Conservation (phyloP, 2,888 invertebrate genomes). For the Drepana falcataria region DNA sequence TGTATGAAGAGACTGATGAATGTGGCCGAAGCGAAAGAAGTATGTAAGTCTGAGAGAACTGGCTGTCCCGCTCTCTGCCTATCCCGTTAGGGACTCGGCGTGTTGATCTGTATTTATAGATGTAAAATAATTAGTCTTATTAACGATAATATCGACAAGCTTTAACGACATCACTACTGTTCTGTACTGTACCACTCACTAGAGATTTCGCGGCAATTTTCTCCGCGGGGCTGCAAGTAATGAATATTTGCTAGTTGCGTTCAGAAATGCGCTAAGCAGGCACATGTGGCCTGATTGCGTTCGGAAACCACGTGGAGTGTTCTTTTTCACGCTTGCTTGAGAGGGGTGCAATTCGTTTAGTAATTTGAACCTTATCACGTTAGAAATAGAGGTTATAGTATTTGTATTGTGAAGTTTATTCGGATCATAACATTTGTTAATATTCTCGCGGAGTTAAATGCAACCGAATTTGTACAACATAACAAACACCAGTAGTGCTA, state of each 20-base stretch:
- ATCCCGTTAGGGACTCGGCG: too few relatives aligned
- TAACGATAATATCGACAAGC: too few relatives aligned
- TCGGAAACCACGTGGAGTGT: constrained; percentile 29
- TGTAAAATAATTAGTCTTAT: too few relatives aligned
- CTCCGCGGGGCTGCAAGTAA: constrained; percentile 56
- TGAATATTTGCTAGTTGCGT: constrained; percentile 39
- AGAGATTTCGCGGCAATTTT: constrained; percentile 50
- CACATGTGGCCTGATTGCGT: constrained; percentile 66
- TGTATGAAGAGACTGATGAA: too few relatives aligned
- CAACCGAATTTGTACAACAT: neutral
- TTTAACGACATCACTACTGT: constrained; percentile 7
- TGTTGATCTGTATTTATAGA: too few relatives aligned
- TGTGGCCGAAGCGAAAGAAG: too few relatives aligned
- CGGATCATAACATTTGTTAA: constrained; percentile 1
- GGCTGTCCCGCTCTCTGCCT: too few relatives aligned
- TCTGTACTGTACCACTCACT: constrained; percentile 9
- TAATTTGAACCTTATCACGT: neutral
- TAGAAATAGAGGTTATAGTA: neutral
- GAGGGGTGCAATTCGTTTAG: constrained; percentile 27
- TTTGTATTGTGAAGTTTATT: neutral
- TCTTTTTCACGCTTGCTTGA: constrained; percentile 43
- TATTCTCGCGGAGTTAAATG: neutral
- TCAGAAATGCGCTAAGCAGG: constrained; percentile 25
- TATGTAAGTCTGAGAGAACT: too few relatives aligned
- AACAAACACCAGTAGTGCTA: too few relatives aligned